phyloP scores from a whole-genome alignment of 2,113 vertebrate species.

The Lampris megalopsis region DNA sequence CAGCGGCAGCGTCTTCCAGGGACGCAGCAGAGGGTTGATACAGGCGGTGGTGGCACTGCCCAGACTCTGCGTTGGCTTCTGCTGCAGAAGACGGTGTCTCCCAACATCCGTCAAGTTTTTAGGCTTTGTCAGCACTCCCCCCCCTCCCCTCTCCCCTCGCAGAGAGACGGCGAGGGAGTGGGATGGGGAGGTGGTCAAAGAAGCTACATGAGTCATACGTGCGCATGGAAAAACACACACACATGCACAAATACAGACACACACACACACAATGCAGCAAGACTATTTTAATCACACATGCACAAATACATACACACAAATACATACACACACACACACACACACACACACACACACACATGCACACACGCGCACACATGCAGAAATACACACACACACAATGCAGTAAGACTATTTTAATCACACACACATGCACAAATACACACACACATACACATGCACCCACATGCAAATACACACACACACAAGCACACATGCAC shows the following conservation, averaged over 20 bases:
- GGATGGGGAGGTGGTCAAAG: slow-evolving; percentile 13
- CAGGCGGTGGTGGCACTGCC: neutral
- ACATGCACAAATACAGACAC: slow-evolving; percentile 6
- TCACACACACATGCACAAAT: neutral
- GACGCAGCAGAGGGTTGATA: slow-evolving; percentile 15
- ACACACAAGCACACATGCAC: neutral
- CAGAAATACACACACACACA: slow-evolving; percentile 11
- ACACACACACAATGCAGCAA: neutral
- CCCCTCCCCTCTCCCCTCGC: neutral
- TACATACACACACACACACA: neutral
- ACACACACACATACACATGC: slow-evolving; percentile 8
- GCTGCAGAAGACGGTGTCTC: slow-evolving; percentile 61
- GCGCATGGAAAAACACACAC: neutral
- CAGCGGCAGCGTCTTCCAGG: slow-evolving; percentile 13
- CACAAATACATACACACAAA: slow-evolving; percentile 12
- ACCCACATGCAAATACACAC: slow-evolving; percentile 6
- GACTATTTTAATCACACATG: neutral
- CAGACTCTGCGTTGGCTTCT: slow-evolving; percentile 38
- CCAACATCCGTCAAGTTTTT: slow-evolving; percentile 65
- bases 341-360: neutral
- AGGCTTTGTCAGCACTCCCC: slow-evolving; percentile 62
- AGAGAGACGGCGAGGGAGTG: slow-evolving; percentile 19
- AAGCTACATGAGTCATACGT: slow-evolving; percentile 40
- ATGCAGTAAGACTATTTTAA: neutral
- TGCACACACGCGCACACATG: neutral